Base-by-base conservation (phyloP, 2,888 invertebrate genomes). In the Diaphora mendica region DNA sequence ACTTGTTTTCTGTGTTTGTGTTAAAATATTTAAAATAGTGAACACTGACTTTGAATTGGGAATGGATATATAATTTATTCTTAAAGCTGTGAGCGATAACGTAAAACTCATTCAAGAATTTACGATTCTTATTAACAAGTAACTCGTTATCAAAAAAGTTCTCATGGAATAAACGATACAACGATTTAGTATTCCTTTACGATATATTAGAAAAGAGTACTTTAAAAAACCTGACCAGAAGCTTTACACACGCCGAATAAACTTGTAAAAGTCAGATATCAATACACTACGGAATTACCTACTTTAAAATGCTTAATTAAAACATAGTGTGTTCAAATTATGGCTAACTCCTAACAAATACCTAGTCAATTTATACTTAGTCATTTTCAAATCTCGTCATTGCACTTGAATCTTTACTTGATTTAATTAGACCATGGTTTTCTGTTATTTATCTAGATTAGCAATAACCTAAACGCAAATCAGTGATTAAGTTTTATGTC, bases 11-110 rank as follows among this genome's bases (percentile, higher is more conserved):
- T 73, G 64, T 51, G 23, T 69, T 73, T 59, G 70, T 78, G 73
- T 82, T 78, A 78, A 78, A 83, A 83, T 82, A 82, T 83, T 77
- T 82, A 78, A 77, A 78, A 78, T 78, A 80, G 78, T 78, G 44
- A 77, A 77, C 72, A 74, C 68, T 70, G 65, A 76, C 68, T 77
- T 83, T 77, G 71, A 70, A 73, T 74, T 72, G 70, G 35, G 39
- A 77, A 76, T 72, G 72, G 69, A 74, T 78, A 76, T 48, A 39
- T 39, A n/a, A n/a, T n/a, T 74, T 33, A 79, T 77, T 78, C 65
- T 71, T 20, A 73, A 78, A 44, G 62, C 26, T 76, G 72, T 64
- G 68, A 62, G 62, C 44, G 55, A 64, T 67, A 68, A 64, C 67
- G 68, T 75, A 66, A 71, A 65, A 71, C 35, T 74, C 68, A 73